Percentiles rank a stretch among this genome's conserved stretches.
Conservation (phyloP, 2,797 vertebrate genomes). For the Eulemur coronatus region DNA sequence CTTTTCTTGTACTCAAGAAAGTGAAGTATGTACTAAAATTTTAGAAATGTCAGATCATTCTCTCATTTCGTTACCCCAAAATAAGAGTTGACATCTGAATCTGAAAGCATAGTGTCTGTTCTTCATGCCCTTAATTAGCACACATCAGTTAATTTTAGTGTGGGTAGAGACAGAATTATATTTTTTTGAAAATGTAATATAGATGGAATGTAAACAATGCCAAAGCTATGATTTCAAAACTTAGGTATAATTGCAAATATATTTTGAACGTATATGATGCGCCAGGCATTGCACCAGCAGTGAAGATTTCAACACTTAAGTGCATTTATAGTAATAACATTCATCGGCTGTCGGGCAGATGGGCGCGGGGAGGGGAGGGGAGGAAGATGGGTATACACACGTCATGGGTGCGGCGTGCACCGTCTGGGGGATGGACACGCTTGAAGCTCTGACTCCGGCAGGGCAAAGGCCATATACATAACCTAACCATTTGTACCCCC, state of each 20-base stretch:
- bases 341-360: no score
- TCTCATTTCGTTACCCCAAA: conserved; percentile 38
- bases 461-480: no score
- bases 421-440: no score
- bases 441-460: no score
- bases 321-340: no score
- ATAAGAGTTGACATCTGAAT: conserved; percentile 26
- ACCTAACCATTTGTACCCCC: no score
- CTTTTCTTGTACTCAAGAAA: conserved; percentile 22
- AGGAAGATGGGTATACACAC: no score
- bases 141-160: neutral
- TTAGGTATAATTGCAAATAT: neutral
- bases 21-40: neutral
- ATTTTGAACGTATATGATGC: neutral
- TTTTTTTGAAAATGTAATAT: neutral
- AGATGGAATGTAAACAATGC: neutral
- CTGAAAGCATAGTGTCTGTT: neutral
- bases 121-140: neutral
- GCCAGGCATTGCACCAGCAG: neutral
- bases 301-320: neutral
- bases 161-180: neutral
- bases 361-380: no score
- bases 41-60: conserved; percentile 53
- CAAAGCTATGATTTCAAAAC: neutral
- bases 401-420: rapidly evolving